A percentile compares a stretch with the other conserved stretches of the same genome.
Conservation (phyloP, 2,797 vertebrate species). For the Diglossa cyanea region DNA sequence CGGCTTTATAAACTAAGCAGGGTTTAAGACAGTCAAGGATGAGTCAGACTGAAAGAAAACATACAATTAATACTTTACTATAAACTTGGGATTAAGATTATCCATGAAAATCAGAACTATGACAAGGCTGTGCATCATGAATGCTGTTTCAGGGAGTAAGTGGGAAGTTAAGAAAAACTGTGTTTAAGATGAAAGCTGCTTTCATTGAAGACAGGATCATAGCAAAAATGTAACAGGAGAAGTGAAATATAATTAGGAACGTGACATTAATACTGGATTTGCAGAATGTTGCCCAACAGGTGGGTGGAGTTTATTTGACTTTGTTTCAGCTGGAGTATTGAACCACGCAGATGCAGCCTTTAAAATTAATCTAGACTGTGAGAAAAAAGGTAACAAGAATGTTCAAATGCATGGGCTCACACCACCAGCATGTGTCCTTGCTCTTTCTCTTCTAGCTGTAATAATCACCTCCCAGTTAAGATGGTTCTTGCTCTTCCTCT, state of each 20-base stretch:
- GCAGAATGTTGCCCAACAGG: conserved; percentile 44
- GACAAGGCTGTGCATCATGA: neutral
- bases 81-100: conserved; percentile 13
- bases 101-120: conserved; percentile 2
- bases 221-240: conserved; percentile 39
- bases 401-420: neutral
- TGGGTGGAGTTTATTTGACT: conserved; percentile 52
- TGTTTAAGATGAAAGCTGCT: neutral
- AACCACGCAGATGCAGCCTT: conserved; percentile 6
- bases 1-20: conserved; percentile 21
- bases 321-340: conserved; percentile 19
- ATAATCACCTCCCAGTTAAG: neutral
- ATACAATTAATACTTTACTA: conserved; percentile 9
- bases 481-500: neutral
- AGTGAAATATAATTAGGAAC: conserved; percentile 44
- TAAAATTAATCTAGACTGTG: conserved; percentile 18
- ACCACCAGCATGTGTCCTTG: neutral
- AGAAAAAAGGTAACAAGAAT: conserved; percentile 17
- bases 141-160: neutral
- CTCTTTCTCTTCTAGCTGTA: neutral
- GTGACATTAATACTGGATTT: conserved; percentile 50
- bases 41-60: conserved; percentile 30
- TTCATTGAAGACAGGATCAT: neutral
- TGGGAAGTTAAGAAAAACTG: neutral
- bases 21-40: neutral